Percentiles rank a stretch among this genome's conserved stretches.
Conservation (phyloP, 53 echinoderm and acorn worm species). For the Hippasteria phrygiana region DNA sequence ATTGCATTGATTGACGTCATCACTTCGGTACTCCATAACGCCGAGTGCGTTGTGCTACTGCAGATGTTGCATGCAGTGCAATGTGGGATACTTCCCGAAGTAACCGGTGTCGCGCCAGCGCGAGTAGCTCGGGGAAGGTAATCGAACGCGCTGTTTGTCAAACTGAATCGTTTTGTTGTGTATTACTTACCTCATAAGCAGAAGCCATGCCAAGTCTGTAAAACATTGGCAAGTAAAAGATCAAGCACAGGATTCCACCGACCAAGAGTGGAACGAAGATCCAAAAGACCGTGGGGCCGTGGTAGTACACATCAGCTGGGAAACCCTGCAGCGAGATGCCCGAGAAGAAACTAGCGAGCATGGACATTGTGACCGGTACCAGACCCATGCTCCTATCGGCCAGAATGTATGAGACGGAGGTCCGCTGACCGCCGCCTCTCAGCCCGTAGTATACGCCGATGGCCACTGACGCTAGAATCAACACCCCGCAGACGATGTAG, state of each 20-base stretch:
- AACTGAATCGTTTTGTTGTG: background rate
- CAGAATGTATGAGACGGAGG: slow-evolving; percentile 12
- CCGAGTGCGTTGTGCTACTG: too few relatives aligned
- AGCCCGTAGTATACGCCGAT: slow-evolving; percentile 44
- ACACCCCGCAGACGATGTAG: slow-evolving; percentile 13
- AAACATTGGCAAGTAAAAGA: slow-evolving; percentile 41
- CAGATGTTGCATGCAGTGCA: too few relatives aligned
- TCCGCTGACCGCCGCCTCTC: slow-evolving; percentile 46
- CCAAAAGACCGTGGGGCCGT: slow-evolving; percentile 45
- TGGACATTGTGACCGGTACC: slow-evolving; percentile 27
- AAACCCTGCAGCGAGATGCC: slow-evolving; percentile 41
- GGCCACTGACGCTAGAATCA: slow-evolving; percentile 8
- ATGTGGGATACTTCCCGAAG: too few relatives aligned
- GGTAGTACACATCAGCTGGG: slow-evolving; percentile 56
- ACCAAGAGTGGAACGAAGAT: background rate
- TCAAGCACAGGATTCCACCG: background rate
- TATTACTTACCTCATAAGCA: slow-evolving; percentile 33
- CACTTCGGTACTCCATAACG: too few relatives aligned
- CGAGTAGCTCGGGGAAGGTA: background rate
- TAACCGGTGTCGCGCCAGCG: too few relatives aligned
- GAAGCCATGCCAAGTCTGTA: slow-evolving; percentile 42
- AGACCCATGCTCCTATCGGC: slow-evolving; percentile 32
- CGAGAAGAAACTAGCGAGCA: slow-evolving; percentile 26
- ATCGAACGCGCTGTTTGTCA: background rate
- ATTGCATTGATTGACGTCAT: too few relatives aligned